phyloP scores from a whole-genome alignment of 2,113 vertebrate species.

The Dolichotis patagonum region DNA sequence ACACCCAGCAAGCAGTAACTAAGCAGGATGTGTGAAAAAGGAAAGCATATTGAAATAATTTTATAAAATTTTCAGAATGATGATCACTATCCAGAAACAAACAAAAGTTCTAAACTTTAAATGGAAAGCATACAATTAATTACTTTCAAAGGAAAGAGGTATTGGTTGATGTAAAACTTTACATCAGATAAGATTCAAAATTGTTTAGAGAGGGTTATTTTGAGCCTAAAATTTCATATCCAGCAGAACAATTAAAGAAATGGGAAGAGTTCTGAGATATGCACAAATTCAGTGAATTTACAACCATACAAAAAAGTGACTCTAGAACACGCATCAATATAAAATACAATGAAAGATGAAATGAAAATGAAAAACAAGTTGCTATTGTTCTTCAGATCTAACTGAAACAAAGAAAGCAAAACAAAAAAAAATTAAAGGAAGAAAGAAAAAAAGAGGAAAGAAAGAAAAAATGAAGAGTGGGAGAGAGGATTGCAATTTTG shows the following conservation, averaged over 20 bases:
- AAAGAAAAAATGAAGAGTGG: neutral
- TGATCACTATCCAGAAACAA: neutral
- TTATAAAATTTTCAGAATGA: neutral
- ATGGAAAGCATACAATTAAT: neutral
- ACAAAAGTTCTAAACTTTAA: neutral
- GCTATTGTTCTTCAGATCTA: neutral
- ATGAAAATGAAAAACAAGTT: neutral
- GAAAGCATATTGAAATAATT: neutral
- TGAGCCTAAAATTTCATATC: constrained; percentile 15
- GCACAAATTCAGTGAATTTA: neutral
- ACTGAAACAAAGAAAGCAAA: neutral
- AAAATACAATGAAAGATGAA: neutral
- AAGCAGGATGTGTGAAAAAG: neutral
- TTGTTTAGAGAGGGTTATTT: neutral
- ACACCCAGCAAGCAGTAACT: neutral
- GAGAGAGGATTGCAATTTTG: neutral
- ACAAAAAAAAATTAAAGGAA: neutral
- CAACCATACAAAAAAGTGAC: neutral
- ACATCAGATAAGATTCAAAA: neutral
- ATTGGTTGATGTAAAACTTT: neutral
- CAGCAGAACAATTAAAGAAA: neutral
- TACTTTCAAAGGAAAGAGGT: constrained; percentile 23
- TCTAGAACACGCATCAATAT: neutral
- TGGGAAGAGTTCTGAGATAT: neutral
- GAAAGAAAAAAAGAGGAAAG: neutral